Conservation (phyloP, 2,888 invertebrate genomes). For the Eristalis pertinax region DNA sequence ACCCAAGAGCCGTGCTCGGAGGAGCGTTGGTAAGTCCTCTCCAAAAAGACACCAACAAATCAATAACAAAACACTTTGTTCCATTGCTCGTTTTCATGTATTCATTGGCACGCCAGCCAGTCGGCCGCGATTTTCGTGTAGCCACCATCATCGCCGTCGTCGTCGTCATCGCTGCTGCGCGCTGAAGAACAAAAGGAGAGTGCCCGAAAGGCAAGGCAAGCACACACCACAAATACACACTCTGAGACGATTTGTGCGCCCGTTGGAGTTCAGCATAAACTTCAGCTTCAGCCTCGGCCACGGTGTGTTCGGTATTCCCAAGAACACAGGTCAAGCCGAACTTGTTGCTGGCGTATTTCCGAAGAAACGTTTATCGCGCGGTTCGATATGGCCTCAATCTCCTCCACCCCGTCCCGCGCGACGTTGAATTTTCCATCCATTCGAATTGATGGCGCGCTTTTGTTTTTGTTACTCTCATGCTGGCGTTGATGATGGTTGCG, state of each 20-base stretch:
- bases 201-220: not conserved
- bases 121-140: slow-evolving; percentile 15
- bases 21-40: slow-evolving; percentile 32
- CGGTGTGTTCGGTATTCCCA: slow-evolving; percentile 57
- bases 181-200: slow-evolving; percentile 31
- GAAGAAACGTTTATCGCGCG: slow-evolving; percentile 66
- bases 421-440: not conserved
- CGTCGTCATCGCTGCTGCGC: slow-evolving; percentile 4
- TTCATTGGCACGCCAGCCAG: slow-evolving; percentile 56
- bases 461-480: slow-evolving; percentile 35
- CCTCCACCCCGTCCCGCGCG: not conserved
- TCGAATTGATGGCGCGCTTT: slow-evolving; percentile 50
- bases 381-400: slow-evolving; percentile 48
- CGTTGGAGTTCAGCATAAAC: slow-evolving; percentile 13
- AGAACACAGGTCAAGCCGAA: slow-evolving; percentile 68
- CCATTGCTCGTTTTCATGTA: slow-evolving; percentile 64
- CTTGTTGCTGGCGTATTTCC: slow-evolving; percentile 67
- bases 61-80: slow-evolving; percentile 70
- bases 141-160: not conserved
- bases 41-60: slow-evolving; percentile 43
- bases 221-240: not conserved
- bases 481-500: slow-evolving; percentile 44
- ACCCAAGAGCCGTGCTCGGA: slow-evolving; percentile 39
- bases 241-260: slow-evolving; percentile 10
- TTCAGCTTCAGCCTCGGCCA: slow-evolving; percentile 21